Base-by-base conservation (phyloP, 2,113 vertebrate genomes). In the Eurystomus gularis region DNA sequence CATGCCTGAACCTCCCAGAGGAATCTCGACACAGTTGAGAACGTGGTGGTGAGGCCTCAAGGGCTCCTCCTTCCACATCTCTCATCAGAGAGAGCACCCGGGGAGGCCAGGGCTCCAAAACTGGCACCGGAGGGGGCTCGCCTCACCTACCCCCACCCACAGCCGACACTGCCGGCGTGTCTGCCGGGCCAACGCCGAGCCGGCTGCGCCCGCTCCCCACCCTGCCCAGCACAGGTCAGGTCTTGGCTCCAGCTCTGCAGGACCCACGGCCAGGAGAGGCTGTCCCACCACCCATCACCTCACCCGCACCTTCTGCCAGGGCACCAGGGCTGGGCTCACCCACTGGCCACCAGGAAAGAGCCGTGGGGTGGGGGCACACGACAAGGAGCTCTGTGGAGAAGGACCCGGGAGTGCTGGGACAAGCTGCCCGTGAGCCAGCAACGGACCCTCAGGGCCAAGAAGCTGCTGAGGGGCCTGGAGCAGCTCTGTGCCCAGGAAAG, bases 61-160 rank as follows among this genome's bases (percentile, higher is more conserved):
- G 81, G 61, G 66, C 31, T 91, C 12, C 44, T 46, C 29, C 10
- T 2, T 23, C 8, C 4, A 2, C 77, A 48, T n/a, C n/a, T n/a
- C n/a, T n/a, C n/a, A n/a, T n/a, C n/a, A n/a, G n/a, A n/a, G n/a
- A n/a, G n/a, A n/a, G n/a, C 55, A 20, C 10, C 24, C 19, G 2
- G 28, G 21, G 44, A 23, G 39, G 8, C 42, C 25, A 16, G 31
- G 49, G 17, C 81, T 64, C 49, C 3, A 1, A 17, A 24, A 20
- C 7, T 2, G 11, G 35, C n/a, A 39, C 40, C 1, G 4, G 6
- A 18, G 48, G 72, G 29, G 42, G 21, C 5, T 42, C 2, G 2
- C 58, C 49, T 23, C 7, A 7, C 39, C 65, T 25, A 4, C 40
- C 40, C n/a, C 40, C 48, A 44, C 37, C 80, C 39, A 6, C 64